Conservation (phyloP, 2,888 invertebrate species). For the Trissolcus japonicus region DNA sequence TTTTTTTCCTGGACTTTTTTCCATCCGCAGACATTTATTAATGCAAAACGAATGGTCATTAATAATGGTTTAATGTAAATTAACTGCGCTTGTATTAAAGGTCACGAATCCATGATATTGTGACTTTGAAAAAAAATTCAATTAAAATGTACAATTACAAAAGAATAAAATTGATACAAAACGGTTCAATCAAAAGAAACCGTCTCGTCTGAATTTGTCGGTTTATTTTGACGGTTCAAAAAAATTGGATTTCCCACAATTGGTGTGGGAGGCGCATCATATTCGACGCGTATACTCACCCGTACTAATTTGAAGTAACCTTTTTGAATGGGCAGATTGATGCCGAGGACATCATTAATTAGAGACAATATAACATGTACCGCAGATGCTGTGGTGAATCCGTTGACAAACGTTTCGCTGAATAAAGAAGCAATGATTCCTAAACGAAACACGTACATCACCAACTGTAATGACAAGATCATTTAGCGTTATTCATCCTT, state of each 20-base stretch:
- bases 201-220: not conserved
- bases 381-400: slow-evolving; percentile 92
- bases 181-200: not conserved
- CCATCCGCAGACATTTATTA: not conserved
- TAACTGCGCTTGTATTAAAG: not conserved
- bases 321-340: slow-evolving; percentile 78
- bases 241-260: slow-evolving; percentile 2
- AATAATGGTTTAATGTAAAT: too few species aligned
- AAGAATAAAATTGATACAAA: not conserved
- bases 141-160: not conserved
- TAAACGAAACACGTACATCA: slow-evolving; percentile 86
- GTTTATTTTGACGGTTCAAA: not conserved
- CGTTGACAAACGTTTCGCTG: slow-evolving; percentile 89
- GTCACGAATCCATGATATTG: not conserved
- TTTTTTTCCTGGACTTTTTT: slow-evolving; percentile 14
- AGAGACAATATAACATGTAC: slow-evolving; percentile 91
- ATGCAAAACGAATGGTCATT: not conserved
- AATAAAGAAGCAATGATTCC: slow-evolving; percentile 87
- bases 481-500: slow-evolving; percentile 23
- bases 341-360: slow-evolving; percentile 80
- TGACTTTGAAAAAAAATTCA: too few species aligned
- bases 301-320: slow-evolving; percentile 80
- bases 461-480: slow-evolving; percentile 77
- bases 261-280: slow-evolving; percentile 5
- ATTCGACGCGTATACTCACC: slow-evolving; percentile 73